Conservation (phyloP, 2,888 invertebrate genomes). For the Microplitis deprimator region DNA sequence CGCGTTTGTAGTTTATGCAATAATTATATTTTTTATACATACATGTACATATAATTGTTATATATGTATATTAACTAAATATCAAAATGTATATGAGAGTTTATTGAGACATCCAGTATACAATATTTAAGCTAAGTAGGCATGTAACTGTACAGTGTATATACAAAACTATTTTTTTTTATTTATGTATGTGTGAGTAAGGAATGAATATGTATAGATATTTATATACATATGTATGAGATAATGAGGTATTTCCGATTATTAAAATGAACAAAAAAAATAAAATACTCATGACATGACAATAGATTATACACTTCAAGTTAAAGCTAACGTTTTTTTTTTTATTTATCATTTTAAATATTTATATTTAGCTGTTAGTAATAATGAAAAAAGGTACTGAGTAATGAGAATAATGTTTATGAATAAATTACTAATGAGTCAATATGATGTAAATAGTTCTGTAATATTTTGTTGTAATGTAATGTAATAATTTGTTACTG, state of each 20-base stretch:
- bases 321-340: background rate
- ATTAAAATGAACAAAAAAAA: constrained; percentile 4
- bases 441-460: constrained; percentile 45
- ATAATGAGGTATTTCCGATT: constrained; percentile 13
- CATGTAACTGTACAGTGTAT: constrained; percentile 12
- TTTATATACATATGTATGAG: background rate
- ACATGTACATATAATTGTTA: constrained; percentile 2
- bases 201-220: background rate
- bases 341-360: background rate
- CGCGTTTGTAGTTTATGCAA: constrained; percentile 14
- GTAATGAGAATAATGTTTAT: background rate
- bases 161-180: background rate
- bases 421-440: constrained; percentile 55
- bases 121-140: background rate
- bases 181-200: background rate
- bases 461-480: constrained; percentile 46
- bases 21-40: constrained; percentile 8
- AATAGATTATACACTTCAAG: background rate
- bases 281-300: background rate
- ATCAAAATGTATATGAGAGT: background rate
- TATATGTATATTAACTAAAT: background rate
- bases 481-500: constrained; percentile 21
- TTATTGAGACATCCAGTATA: background rate
- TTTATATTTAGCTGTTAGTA: background rate
- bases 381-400: background rate